Evolutionary conservation across 1,140 invertebrate genomes (phyloP).

Genomic region (Rhyzopertha dominica): DNA sequence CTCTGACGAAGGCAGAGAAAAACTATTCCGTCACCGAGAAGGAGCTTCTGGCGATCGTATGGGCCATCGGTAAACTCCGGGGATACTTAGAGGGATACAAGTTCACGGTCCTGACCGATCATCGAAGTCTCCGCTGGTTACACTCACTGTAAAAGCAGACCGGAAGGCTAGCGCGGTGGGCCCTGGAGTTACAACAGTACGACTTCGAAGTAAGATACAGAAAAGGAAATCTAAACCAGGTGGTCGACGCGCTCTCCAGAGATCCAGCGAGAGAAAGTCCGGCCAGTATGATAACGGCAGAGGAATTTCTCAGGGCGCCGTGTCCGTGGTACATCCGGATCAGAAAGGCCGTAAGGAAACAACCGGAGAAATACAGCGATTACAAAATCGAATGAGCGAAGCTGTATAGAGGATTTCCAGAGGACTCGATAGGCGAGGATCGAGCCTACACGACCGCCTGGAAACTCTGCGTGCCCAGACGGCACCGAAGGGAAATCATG

Average conservation of each 20-base stretch:
- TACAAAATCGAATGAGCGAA: neutral
- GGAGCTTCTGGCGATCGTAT: conserved; percentile 45
- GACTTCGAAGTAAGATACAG: conserved; percentile 24
- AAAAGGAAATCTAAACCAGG: conserved; percentile 23
- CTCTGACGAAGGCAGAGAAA: conserved; percentile 42
- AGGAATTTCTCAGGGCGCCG: too few species aligned
- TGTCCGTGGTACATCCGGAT: too few species aligned
- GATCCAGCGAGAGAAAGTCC: too few species aligned
- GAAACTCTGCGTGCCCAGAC: neutral
- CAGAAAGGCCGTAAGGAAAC: too few species aligned
- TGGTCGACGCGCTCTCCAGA: conserved; percentile 24
- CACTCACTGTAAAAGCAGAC: conserved; percentile 33
- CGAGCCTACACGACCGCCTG: neutral
- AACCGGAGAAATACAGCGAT: too few species aligned
- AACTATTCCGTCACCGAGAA: conserved; percentile 44
- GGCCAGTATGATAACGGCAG: too few species aligned
- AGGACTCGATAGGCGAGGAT: neutral
- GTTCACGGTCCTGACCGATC: conserved; percentile 45
- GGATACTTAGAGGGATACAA: conserved; percentile 39
- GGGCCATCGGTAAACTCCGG: conserved; percentile 34
- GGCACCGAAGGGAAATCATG: neutral
- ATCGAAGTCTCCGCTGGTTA: conserved; percentile 40
- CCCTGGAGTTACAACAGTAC: conserved; percentile 24
- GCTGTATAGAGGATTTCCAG: neutral
- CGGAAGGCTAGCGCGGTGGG: conserved; percentile 24